These are phyloP conservation scores for Drosophila bifasciata DNA, from an alignment of 1,140 invertebrate species.

Conservation along the genomic window DNA sequence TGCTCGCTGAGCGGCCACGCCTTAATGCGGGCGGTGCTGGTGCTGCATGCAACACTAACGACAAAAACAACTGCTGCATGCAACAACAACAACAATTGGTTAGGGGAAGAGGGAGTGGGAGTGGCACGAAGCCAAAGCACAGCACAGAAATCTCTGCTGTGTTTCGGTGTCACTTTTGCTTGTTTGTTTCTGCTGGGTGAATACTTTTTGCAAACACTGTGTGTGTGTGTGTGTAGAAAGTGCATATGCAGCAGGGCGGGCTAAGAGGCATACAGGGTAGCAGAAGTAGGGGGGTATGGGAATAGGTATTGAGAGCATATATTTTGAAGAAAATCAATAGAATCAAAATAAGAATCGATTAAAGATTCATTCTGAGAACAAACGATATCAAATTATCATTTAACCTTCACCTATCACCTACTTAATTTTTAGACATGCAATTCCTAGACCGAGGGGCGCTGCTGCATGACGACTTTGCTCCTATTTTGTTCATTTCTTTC, in stretches of 20 bases:
- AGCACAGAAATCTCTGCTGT: slow-evolving; percentile 39
- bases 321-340: too few species aligned
- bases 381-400: too few species aligned
- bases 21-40: slow-evolving; percentile 26
- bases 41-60: slow-evolving; percentile 24
- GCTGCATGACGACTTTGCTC: too few species aligned
- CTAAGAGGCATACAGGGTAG: background rate
- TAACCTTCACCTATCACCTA: too few species aligned
- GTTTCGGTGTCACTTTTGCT: slow-evolving; percentile 72
- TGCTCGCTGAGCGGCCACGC: slow-evolving; percentile 23
- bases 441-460: too few species aligned
- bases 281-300: too few species aligned
- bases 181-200: slow-evolving; percentile 65
- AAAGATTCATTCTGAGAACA: too few species aligned
- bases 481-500: too few species aligned
- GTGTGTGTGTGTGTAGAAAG: slow-evolving; percentile 8
- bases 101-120: slow-evolving; percentile 2
- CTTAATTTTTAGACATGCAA: too few species aligned
- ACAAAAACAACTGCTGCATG: slow-evolving; percentile 24
- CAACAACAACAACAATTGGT: slow-evolving; percentile 25
- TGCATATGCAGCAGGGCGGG: slow-evolving; percentile 11
- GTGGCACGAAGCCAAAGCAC: too few species aligned
- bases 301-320: too few species aligned
- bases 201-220: slow-evolving; percentile 54
- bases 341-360: too few species aligned